Base-by-base conservation (phyloP, 2,113 vertebrate species). In the Chroicocephalus ridibundus region DNA sequence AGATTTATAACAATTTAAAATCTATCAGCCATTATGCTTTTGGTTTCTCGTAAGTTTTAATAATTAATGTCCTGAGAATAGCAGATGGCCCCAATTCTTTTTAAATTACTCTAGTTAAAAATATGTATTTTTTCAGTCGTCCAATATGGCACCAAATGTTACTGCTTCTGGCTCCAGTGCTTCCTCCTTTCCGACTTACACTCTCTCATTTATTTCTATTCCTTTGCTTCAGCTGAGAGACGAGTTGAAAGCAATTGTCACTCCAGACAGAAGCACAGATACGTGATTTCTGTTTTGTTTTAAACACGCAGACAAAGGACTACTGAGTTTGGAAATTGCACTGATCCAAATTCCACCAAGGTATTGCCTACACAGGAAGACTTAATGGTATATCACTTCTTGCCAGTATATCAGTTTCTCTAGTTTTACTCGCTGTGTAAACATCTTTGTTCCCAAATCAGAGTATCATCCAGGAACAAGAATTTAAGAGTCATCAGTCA, bases 21-120 rank as follows among this genome's bases (percentile, higher is more conserved):
- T 65, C 44, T 87, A 83, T 74, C 75, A 78, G 51, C 58, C 54
- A 74, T 86, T 92, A 86, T 66, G 54, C 26, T 86, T 83, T 95
- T 36, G 12, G 24, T 83, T 94, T 92, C 75, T 95, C 34, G 0
- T 83, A 82, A 57, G 27, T 90, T 95, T 96, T 94, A 96, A 96
- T 94, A 92, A 97, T 95, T 93, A 60, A 92, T 95, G 86, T 85
- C 74, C 84, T 89, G 85, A 82, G 71, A 93, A 90, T 78, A 90
- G 82, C 60, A 94, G 95, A 95, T 64, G 79, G 64, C 71, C 82
- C 46, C 38, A 88, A 92, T 90, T 97, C 18, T 93, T 94, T 93
- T 60, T 29, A 83, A 88, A 93, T 88, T 83, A 68, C 38, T 65
- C n/a, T 52, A 78, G 42, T 64, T 88, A 96, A 96, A 96, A 96